Evolutionary conservation across 2,888 invertebrate genomes (phyloP), one percentile per base, ranked within the genome.

Genomic region (Parthenolecanium corni): DNA sequence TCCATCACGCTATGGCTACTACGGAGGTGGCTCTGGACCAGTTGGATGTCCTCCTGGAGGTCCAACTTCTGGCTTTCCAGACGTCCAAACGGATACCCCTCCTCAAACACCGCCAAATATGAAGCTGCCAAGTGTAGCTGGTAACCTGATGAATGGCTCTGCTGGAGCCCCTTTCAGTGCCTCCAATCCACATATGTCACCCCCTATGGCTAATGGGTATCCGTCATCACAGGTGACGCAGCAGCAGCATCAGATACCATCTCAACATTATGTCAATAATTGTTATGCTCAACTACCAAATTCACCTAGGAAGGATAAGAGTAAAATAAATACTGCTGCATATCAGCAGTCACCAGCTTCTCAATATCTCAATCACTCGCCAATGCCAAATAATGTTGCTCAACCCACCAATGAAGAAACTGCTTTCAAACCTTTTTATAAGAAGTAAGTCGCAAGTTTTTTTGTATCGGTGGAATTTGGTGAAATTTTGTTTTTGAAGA

Each of bases 61-160:
- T 36, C 66, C 68, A 76, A 78, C 70, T 76, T 82, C 85, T 76
- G 84, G 87, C 73, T 89, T 89, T 79, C 86, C 89, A 73, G 86
- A 89, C 76, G 84, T 89, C 75, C 84, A 77, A 72, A 82, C 87
- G 70, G 92, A 92, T 77, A 92, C 92, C 67, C 92, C 91, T 69
- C 91, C 91, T 38, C 91, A 92, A 77, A 93, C 92, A 68, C 92
- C 92, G 68, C 92, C 92, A 73, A 91, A 87, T 78, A 88, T 91
- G 88, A 91, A 91, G 76, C 81, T 89, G 72, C 85, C 87, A 71
- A 58, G 58, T 21, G 58, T 58, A 4, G 58, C 58, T 42, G 49
- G 58, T 20, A 58, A 58, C 9, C 18, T 58, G 20, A 49, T 58
- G 58, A 58, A 58, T 21, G 58, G 58, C 14, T 36, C 58, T 21